Percentiles rank a stretch among this genome's conserved stretches.
phyloP scores from a whole-genome alignment of 2,113 vertebrate genomes.

The Perognathus longimembris region DNA sequence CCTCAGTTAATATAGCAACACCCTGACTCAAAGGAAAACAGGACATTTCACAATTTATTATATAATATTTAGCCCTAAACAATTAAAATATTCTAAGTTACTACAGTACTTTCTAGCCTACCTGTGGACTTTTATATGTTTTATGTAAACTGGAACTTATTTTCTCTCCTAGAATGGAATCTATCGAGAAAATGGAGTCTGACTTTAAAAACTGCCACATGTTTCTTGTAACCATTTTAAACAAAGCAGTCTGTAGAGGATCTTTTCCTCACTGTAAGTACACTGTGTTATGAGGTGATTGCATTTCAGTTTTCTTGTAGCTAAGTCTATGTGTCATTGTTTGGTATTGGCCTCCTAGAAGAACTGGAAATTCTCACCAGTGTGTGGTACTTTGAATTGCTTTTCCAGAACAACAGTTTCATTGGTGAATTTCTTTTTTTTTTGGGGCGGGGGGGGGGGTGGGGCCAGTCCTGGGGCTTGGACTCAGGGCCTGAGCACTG shows the following conservation, averaged over 20 bases:
- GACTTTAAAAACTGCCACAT: conserved; percentile 99
- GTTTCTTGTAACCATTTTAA: conserved; percentile 98
- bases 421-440: not conserved
- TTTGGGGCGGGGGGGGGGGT: too few species aligned
- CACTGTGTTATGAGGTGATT: accelerated
- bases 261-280: conserved; percentile 98
- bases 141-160: conserved; percentile 57
- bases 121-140: not conserved
- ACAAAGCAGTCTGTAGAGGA: conserved; percentile 97
- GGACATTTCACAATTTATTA: not conserved
- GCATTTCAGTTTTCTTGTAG: not conserved
- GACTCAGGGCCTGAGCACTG: too few species aligned
- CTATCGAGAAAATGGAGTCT: conserved; percentile 98
- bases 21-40: not conserved
- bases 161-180: conserved; percentile 92
- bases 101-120: not conserved
- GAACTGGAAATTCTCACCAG: not conserved
- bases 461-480: too few species aligned
- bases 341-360: not conserved
- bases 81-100: conserved; percentile 7
- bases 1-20: not conserved
- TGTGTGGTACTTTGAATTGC: not conserved
- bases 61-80: conserved; percentile 38
- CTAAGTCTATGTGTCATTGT: not conserved
- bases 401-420: not conserved